A percentile compares a stretch with the other conserved stretches of the same genome.
phyloP scores from a whole-genome alignment of 2,797 vertebrate genomes.

The Arnoldichthys spilopterus region DNA sequence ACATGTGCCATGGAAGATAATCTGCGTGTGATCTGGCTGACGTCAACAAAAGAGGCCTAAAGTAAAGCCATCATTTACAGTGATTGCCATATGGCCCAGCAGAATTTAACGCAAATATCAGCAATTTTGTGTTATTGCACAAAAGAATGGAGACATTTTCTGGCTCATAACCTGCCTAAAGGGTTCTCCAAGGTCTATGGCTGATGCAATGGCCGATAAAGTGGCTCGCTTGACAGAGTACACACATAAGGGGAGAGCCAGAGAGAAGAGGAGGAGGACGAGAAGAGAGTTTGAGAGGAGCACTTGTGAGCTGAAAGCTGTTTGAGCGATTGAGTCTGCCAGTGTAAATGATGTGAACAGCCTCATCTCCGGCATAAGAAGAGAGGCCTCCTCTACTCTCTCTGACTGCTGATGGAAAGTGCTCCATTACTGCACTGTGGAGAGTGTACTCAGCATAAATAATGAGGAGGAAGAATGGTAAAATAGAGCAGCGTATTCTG shows the following conservation, averaged over 20 bases:
- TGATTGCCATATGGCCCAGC: slow-evolving; percentile 16
- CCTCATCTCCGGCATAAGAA: slow-evolving; percentile 28
- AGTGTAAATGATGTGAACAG: slow-evolving; percentile 49
- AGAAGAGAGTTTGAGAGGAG: slow-evolving; percentile 37
- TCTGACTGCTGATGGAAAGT: slow-evolving; percentile 28
- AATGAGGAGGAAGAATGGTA: slow-evolving; percentile 30
- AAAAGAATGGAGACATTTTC: slow-evolving; percentile 45
- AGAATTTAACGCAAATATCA: slow-evolving; percentile 38
- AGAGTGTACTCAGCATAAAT: slow-evolving; percentile 23
- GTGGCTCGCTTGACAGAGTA: slow-evolving; percentile 45
- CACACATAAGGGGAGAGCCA: slow-evolving; percentile 31
- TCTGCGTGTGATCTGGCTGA: slow-evolving; percentile 10
- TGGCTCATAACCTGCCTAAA: slow-evolving; percentile 49
- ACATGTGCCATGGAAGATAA: neutral
- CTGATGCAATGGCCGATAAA: slow-evolving; percentile 55
- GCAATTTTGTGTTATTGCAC: slow-evolving; percentile 35
- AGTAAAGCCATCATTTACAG: slow-evolving; percentile 35
- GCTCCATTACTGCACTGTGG: slow-evolving; percentile 17
- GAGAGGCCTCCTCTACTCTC: slow-evolving; percentile 33
- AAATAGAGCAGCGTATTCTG: slow-evolving; percentile 11
- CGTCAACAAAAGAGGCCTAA: slow-evolving; percentile 23
- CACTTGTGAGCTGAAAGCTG: slow-evolving; percentile 39
- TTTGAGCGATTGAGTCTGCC: slow-evolving; percentile 45
- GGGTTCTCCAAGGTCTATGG: slow-evolving; percentile 46
- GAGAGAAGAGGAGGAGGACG: neutral